Evolutionary conservation across 2,797 vertebrate genomes (phyloP).

Genomic region (Arnoldichthys spilopterus): DNA sequence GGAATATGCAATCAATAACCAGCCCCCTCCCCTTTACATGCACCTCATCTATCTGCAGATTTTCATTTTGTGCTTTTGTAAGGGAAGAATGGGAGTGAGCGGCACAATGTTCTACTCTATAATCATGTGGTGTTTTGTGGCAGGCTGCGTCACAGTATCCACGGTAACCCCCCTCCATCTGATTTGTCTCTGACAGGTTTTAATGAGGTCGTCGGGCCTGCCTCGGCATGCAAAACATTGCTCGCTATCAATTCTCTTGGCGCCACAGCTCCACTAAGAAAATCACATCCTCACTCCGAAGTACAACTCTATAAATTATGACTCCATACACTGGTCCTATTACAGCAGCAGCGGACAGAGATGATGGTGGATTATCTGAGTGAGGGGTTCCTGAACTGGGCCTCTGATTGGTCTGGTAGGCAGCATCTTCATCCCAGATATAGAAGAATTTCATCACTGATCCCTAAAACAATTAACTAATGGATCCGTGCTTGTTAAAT

Average conservation of each 20-base stretch:
- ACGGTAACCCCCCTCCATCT: conserved; percentile 50
- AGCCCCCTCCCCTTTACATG: not conserved
- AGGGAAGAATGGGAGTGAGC: conserved; percentile 5
- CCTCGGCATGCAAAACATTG: conserved; percentile 50
- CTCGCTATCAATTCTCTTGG: conserved; percentile 25
- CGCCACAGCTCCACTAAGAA: conserved; percentile 19
- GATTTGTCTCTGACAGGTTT: conserved; percentile 50
- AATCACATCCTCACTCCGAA: conserved; percentile 27
- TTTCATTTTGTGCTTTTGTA: conserved; percentile 1
- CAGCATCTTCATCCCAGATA: too few species aligned
- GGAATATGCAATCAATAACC: not conserved
- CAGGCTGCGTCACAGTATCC: conserved; percentile 47
- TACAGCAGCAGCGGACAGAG: conserved; percentile 33
- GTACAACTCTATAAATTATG: conserved; percentile 44
- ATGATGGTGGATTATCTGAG: conserved; percentile 41
- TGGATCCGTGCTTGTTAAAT: not conserved
- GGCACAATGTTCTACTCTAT: conserved; percentile 39
- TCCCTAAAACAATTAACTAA: too few species aligned
- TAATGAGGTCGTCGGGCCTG: conserved; percentile 55
- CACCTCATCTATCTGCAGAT: not conserved
- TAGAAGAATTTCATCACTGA: too few species aligned
- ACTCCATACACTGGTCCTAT: conserved; percentile 33
- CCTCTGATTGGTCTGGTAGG: conserved; percentile 31
- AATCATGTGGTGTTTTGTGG: conserved; percentile 39
- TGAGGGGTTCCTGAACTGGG: not conserved